Base-by-base conservation (phyloP, 2,888 invertebrate species). In the Salticus scenicus region DNA sequence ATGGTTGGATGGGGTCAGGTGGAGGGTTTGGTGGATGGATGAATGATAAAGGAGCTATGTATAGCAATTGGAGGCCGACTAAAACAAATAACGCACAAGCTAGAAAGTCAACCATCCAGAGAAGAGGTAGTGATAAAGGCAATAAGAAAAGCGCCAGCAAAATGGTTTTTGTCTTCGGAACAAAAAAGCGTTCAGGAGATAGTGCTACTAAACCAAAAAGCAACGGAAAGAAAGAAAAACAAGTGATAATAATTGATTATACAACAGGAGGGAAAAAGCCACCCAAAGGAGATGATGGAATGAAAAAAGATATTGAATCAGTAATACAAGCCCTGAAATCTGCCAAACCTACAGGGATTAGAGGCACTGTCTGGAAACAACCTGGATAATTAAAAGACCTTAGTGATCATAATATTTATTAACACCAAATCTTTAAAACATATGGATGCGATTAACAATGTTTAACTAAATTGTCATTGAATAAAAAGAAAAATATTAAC, bases 1-100 rank as follows among this genome's bases (percentile, higher is more conserved):
- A 84, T 28, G 84, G 84, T 4, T 86, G 85, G 85, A 86, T 86
- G 85, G 85, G 80, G 10, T 80, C 79, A 14, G 79, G 85, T 1
- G 80, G 79, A n/a, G 80, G 79, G 64, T 79, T 75, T 51, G 80
- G 79, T 1, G 85, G 85, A 1, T 80, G 79, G 79, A 63, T 76
- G 20, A 27, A 47, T 71, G 80, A 80, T 47, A 79, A 79, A 51
- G 66, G 64, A 10, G 67, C 85, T 10, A 71, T 80, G 80, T 86
- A 75, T 51, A 80, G 63, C 33, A 80, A 47, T 24, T 86, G 85
- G 85, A 47, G 31, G 28, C 85, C 85, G 0, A 76, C 80, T 5
- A 75, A 80, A 27, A 12, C n/a, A n/a, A 75, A 80, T 66, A 69
- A 64, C 0, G 33, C 66, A 30, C 51, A 67, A 30, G 14, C 63